phyloP scores from a whole-genome alignment of 2,888 invertebrate species.

The Tuta absoluta region DNA sequence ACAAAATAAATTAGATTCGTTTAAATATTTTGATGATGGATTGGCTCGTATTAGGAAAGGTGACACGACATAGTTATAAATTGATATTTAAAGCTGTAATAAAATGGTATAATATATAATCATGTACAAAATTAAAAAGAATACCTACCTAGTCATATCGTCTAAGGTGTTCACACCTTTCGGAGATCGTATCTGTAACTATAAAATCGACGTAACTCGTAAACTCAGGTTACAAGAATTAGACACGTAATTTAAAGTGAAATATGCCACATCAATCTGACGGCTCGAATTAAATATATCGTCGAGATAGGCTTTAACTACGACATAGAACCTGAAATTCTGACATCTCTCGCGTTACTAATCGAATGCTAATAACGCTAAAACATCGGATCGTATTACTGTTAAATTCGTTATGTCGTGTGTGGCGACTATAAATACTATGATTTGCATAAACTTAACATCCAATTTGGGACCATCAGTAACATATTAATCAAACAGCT shows the following conservation, averaged over 20 bases:
- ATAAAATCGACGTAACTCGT: conserved; percentile 46
- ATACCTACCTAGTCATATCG: conserved; percentile 35
- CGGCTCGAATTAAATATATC: conserved; percentile 47
- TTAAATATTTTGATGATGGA: conserved; percentile 36
- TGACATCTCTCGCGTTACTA: conserved; percentile 66
- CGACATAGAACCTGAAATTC: conserved; percentile 47
- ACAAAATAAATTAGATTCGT: conserved; percentile 43
- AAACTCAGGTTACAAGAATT: conserved; percentile 51
- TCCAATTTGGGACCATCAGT: conserved; percentile 62
- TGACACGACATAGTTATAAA: conserved; percentile 23
- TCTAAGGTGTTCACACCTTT: conserved; percentile 48
- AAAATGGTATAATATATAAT: conserved; percentile 27
- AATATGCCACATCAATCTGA: conserved; percentile 53
- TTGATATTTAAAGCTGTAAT: conserved; percentile 16
- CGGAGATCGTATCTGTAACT: conserved; percentile 48
- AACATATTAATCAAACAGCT: conserved; percentile 68
- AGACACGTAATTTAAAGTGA: conserved; percentile 58
- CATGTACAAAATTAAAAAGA: conserved; percentile 11
- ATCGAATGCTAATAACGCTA: conserved; percentile 63
- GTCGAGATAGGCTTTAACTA: conserved; percentile 44
- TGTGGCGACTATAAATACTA: conserved; percentile 63
- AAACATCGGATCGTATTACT: conserved; percentile 56
- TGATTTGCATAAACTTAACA: conserved; percentile 69
- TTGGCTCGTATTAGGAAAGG: conserved; percentile 27
- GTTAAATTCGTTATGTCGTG: conserved; percentile 63